Evolutionary conservation across 30 jellyfish, hydroid and myxozoan genomes (phyloP).

Genomic region (Aurelia coerulea): DNA sequence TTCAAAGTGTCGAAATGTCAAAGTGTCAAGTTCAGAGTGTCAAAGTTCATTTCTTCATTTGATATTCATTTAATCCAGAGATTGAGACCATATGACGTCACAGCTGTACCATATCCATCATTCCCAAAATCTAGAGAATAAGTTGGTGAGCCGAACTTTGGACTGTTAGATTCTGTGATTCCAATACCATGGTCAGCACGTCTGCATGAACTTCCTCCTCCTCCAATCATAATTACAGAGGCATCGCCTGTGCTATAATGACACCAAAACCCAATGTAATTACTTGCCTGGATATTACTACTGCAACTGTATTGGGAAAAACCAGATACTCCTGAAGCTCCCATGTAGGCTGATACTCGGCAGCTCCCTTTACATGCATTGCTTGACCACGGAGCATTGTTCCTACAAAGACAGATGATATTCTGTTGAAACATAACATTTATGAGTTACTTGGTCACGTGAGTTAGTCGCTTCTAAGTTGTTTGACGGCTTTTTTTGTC

Average conservation of each 20-base stretch:
- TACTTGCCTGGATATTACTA: constrained; percentile 12
- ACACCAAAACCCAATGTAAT: constrained; percentile 58
- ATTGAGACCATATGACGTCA: constrained; percentile 17
- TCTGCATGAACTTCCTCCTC: constrained; percentile 60
- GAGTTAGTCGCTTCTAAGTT: too few relatives aligned
- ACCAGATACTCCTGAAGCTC: constrained; percentile 29
- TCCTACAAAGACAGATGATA: background rate
- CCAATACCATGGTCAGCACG: constrained; percentile 71
- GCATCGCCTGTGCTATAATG: constrained; percentile 63
- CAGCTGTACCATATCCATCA: background rate
- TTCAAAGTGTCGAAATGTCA: too few relatives aligned
- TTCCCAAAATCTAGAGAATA: constrained; percentile 24
- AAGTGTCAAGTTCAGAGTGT: too few relatives aligned
- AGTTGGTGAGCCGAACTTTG: constrained; percentile 16
- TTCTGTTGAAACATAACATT: background rate
- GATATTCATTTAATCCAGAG: constrained; percentile 22
- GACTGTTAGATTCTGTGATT: constrained; percentile 37
- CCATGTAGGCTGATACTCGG: background rate
- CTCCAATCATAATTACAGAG: constrained; percentile 62
- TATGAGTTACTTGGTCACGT: background rate
- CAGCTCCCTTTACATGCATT: constrained; percentile 28
- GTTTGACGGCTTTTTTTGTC: too few relatives aligned
- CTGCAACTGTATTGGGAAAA: constrained; percentile 45
- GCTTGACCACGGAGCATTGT: constrained; percentile 35
- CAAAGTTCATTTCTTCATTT: background rate